Conservation (phyloP, 2,797 vertebrate genomes). For the Tangara arthus region DNA sequence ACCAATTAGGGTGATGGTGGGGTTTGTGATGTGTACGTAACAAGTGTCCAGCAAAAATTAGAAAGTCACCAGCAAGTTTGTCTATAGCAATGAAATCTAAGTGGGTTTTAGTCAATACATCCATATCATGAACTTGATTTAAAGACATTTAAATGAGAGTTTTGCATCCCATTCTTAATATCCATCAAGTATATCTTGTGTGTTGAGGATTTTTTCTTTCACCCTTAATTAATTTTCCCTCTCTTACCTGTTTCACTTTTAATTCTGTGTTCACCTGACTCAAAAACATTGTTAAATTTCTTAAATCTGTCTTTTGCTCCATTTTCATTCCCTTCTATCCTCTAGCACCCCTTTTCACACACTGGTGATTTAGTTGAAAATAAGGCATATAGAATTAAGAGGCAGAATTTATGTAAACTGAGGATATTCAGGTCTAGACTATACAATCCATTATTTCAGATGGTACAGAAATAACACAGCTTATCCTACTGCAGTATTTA, state of each 20-base stretch:
- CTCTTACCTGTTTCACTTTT: neutral
- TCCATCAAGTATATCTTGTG: neutral
- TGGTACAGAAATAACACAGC: constrained; percentile 22
- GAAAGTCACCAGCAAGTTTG: neutral
- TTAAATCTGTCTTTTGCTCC: neutral
- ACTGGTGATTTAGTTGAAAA: neutral
- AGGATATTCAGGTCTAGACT: neutral
- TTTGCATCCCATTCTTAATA: neutral
- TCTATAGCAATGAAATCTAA: neutral
- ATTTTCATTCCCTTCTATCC: neutral
- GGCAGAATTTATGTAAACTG: neutral
- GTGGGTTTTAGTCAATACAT: neutral
- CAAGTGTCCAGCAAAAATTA: neutral
- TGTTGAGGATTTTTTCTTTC: neutral
- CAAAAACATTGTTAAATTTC: neutral
- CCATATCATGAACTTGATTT: neutral
- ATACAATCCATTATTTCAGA: neutral
- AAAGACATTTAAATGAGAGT: neutral
- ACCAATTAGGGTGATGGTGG: neutral
- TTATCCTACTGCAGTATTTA: neutral
- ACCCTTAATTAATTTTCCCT: neutral
- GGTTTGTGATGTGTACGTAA: neutral
- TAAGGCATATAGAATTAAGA: neutral
- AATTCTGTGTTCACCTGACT: neutral
- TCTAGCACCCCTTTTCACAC: neutral